Conservation (phyloP, 2,113 vertebrate genomes). For the Miniopterus natalensis region DNA sequence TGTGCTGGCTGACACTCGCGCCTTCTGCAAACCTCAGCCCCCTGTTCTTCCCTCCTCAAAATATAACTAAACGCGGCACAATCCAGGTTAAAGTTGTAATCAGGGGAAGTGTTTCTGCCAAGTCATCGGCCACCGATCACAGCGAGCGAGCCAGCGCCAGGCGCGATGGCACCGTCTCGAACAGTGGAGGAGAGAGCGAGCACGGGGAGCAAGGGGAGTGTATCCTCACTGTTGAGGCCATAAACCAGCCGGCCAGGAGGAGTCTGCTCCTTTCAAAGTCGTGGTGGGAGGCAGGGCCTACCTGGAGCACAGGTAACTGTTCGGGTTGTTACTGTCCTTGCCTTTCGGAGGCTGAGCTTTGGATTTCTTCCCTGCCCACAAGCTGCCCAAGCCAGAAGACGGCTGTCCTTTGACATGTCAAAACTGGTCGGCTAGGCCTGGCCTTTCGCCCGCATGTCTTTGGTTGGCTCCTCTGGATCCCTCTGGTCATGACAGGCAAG, state of each 20-base stretch:
- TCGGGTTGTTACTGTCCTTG: accelerated
- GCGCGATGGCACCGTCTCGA: not conserved
- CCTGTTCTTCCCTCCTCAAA: not conserved
- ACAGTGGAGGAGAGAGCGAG: not conserved
- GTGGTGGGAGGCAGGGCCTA: not conserved
- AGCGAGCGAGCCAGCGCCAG: not conserved
- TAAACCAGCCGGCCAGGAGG: not conserved
- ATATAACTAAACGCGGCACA: not conserved
- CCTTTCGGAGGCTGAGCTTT: not conserved
- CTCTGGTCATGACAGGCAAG: slow-evolving; percentile 2
- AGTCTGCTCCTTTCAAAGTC: not conserved
- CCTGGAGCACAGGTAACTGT: not conserved
- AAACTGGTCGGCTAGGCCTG: not conserved
- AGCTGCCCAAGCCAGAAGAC: not conserved
- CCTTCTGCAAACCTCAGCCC: not conserved
- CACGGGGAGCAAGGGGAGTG: accelerated
- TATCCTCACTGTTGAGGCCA: not conserved
- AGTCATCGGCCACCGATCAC: not conserved
- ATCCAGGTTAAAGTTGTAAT: slow-evolving; percentile 43
- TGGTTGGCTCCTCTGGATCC: slow-evolving; percentile 7
- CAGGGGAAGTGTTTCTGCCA: slow-evolving; percentile 35
- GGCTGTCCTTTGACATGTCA: not conserved
- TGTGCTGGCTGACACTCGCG: not conserved
- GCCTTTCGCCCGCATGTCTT: not conserved
- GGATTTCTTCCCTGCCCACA: not conserved